Conservation (phyloP, 1,140 invertebrate species). For the Choristoneura fumiferana region DNA sequence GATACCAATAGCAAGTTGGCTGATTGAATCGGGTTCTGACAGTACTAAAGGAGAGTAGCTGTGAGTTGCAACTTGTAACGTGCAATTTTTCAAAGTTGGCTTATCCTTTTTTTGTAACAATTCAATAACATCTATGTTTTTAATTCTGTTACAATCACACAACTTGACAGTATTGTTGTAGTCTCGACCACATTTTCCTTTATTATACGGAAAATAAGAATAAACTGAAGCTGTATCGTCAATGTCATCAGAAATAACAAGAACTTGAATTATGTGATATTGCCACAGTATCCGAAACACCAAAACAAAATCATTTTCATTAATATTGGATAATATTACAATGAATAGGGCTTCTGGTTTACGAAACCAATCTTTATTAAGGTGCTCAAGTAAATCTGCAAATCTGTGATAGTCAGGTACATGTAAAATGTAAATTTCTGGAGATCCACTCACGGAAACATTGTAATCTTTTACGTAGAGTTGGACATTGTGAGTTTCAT, state of each 20-base stretch:
- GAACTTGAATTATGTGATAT: background rate
- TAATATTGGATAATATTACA: background rate
- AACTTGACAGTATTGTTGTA: constrained; percentile 13
- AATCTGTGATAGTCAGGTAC: background rate
- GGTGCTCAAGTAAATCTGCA: background rate
- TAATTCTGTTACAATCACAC: constrained; percentile 5
- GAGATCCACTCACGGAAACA: background rate
- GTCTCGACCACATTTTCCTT: constrained; percentile 4
- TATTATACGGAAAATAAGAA: background rate
- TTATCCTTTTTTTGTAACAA: background rate
- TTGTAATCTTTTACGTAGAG: background rate
- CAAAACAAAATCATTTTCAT: background rate
- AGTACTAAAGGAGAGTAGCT: constrained; percentile 5
- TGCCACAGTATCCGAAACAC: background rate
- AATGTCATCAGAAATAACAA: background rate
- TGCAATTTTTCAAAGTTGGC: background rate
- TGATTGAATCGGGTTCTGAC: background rate
- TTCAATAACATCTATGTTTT: background rate
- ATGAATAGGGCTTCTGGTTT: background rate
- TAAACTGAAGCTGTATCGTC: constrained; percentile 1
- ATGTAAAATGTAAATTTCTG: background rate
- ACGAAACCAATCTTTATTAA: background rate
- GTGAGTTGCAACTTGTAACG: background rate
- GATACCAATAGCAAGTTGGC: background rate
- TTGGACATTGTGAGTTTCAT: background rate